phyloP scores from a whole-genome alignment of 2,113 vertebrate genomes.

The Panthera tigris region DNA sequence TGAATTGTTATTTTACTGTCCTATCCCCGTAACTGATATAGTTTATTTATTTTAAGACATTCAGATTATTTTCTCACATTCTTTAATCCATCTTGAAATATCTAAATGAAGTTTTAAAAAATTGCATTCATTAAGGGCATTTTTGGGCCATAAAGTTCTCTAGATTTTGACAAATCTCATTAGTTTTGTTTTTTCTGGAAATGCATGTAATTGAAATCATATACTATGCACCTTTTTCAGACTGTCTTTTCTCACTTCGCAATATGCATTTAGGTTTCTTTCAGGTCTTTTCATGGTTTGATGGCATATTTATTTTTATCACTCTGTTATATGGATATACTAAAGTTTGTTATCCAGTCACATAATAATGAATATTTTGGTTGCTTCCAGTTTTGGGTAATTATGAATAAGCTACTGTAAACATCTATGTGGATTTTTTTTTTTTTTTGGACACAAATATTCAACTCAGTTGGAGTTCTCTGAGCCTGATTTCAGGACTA shows the following conservation, averaged over 20 bases:
- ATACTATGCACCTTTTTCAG: neutral
- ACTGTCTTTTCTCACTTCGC: neutral
- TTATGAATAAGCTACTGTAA: neutral
- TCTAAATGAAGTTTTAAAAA: neutral
- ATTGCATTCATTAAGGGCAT: rapidly evolving
- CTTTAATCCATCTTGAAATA: neutral
- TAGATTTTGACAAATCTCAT: neutral
- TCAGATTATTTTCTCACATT: neutral
- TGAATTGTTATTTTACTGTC: neutral
- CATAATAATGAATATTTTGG: neutral
- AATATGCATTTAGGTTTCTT: neutral
- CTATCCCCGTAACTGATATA: neutral
- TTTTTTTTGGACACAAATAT: neutral
- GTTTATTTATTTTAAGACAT: neutral
- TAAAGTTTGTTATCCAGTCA: neutral
- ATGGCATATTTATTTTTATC: no score
- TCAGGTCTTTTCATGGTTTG: no score
- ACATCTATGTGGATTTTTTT: neutral
- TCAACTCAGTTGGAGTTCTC: neutral
- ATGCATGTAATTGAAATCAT: neutral
- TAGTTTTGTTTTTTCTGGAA: neutral
- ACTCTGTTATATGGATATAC: no score
- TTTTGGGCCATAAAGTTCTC: neutral
- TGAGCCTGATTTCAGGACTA: neutral
- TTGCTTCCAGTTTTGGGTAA: neutral